Evolutionary conservation across 2,888 invertebrate genomes (phyloP).

Genomic region (Sthenelais limicola): DNA sequence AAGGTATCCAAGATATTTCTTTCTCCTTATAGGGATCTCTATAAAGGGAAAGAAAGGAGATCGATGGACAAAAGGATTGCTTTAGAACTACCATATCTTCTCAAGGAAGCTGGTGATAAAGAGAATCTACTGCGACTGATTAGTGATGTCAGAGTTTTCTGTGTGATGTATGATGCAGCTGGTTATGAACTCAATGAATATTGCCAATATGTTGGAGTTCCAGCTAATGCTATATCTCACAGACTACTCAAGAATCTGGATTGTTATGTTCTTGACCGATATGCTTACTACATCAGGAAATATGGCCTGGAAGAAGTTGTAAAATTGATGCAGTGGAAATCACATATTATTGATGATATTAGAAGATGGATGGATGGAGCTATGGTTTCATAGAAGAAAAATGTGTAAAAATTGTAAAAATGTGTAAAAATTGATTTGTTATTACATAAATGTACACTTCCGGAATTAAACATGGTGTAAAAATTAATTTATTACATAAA

Average conservation of each 20-base stretch:
- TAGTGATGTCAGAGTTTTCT: conserved; percentile 8
- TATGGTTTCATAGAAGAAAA: no score
- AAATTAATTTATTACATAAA: no score
- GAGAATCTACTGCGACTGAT: not conserved
- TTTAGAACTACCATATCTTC: conserved; percentile 22
- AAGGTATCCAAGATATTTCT: conserved; percentile 14
- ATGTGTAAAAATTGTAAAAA: no score
- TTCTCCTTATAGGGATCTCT: conserved; percentile 1
- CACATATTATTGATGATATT: not conserved
- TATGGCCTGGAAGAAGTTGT: not conserved
- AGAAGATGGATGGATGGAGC: conserved; percentile 23
- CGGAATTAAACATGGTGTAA: no score
- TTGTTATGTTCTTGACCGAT: not conserved
- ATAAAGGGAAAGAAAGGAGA: not conserved
- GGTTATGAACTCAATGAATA: conserved; percentile 17
- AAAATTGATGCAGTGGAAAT: not conserved
- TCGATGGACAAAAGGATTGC: conserved; percentile 2
- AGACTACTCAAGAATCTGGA: conserved; percentile 3
- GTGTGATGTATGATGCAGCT: not conserved
- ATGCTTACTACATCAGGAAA: conserved; percentile 12
- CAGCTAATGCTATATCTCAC: conserved; percentile 6
- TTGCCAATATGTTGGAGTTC: conserved; percentile 4
- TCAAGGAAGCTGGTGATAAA: conserved; percentile 2
- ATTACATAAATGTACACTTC: no score
- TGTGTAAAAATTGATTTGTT: no score